phyloP scores from a whole-genome alignment of 2,888 invertebrate species.

The Hydropsyche betteni region DNA sequence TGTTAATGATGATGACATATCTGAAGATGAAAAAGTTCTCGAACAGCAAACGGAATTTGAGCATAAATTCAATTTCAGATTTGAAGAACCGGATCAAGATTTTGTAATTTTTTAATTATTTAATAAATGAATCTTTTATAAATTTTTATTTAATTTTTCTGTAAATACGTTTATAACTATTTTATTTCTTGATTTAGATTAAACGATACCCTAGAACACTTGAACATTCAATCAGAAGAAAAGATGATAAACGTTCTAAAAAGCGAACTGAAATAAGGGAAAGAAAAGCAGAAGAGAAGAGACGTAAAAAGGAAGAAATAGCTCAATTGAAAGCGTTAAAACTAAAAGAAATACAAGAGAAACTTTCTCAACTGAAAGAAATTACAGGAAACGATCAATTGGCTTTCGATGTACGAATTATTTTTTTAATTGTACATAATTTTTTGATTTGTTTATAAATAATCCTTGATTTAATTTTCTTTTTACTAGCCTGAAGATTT shows the following conservation, averaged over 20 bases:
- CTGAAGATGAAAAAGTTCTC: slow-evolving; percentile 80
- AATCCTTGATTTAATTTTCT: neutral
- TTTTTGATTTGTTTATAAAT: neutral
- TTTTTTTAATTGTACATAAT: neutral
- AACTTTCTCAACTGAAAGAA: slow-evolving; percentile 84
- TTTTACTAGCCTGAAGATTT: slow-evolving; percentile 75
- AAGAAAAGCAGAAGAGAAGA: slow-evolving; percentile 81
- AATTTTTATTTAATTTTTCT: slow-evolving; percentile 28
- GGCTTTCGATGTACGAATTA: slow-evolving; percentile 66
- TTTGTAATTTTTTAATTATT: slow-evolving; percentile 69
- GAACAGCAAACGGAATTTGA: slow-evolving; percentile 91
- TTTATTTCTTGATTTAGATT: slow-evolving; percentile 63
- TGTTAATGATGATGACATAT: slow-evolving; percentile 63
- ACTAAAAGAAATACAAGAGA: slow-evolving; percentile 88
- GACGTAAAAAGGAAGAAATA: slow-evolving; percentile 86
- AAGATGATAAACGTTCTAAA: slow-evolving; percentile 79
- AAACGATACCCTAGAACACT: slow-evolving; percentile 93
- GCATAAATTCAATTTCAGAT: slow-evolving; percentile 94
- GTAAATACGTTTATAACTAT: slow-evolving; percentile 35
- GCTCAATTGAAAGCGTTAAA: slow-evolving; percentile 86
- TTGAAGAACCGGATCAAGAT: slow-evolving; percentile 94
- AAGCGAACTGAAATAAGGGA: slow-evolving; percentile 80
- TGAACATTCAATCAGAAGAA: slow-evolving; percentile 80
- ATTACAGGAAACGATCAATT: slow-evolving; percentile 85
- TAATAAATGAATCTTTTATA: slow-evolving; percentile 37